phyloP scores from a whole-genome alignment of 2,888 invertebrate species.

The Congeria kusceri region DNA sequence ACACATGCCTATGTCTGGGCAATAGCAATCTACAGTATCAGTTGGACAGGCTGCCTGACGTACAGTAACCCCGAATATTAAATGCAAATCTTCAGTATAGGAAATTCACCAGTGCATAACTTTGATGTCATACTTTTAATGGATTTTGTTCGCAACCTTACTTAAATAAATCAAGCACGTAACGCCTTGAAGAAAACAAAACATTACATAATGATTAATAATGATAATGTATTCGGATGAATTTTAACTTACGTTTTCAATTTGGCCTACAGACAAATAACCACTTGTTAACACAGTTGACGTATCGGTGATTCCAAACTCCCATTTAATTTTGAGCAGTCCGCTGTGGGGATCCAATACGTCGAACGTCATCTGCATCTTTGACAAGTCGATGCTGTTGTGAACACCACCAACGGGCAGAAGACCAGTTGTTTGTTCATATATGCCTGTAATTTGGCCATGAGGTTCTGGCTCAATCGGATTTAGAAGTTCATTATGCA shows the following conservation, averaged over 20 bases:
- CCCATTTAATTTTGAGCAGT: slow-evolving; percentile 57
- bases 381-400: slow-evolving; percentile 62
- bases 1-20: slow-evolving; percentile 64
- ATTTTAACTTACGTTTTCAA: no score
- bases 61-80: no score
- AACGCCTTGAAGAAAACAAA: no score
- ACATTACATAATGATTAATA: neutral
- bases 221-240: no score
- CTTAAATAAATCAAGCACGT: no score
- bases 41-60: no score
- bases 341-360: slow-evolving; percentile 68
- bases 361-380: slow-evolving; percentile 60
- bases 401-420: slow-evolving; percentile 65
- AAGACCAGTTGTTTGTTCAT: slow-evolving; percentile 59
- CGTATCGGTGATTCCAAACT: slow-evolving; percentile 29
- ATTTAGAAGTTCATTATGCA: slow-evolving; percentile 39
- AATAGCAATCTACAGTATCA: slow-evolving; percentile 51
- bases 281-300: no score
- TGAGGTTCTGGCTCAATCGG: slow-evolving; percentile 39
- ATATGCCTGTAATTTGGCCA: slow-evolving; percentile 35
- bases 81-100: no score
- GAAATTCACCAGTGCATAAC: no score
- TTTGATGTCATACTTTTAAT: no score
- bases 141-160: no score
- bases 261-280: no score